Conservation (phyloP, 2,113 vertebrate genomes). For the Oreocharis arfaki region DNA sequence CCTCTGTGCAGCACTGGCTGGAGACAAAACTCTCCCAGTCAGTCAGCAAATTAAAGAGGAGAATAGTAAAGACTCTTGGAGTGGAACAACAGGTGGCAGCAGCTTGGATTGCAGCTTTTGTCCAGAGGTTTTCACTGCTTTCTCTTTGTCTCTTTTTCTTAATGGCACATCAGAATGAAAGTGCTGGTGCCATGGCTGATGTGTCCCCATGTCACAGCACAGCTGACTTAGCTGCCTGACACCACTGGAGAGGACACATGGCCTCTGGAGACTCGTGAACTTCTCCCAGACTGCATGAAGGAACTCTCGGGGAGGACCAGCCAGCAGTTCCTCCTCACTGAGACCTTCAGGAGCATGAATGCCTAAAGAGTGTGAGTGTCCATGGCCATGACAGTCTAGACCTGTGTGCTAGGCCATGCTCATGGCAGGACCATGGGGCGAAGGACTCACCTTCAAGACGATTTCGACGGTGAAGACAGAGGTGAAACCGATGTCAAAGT, state of each 20-base stretch:
- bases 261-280: too few relatives aligned
- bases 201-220: background rate
- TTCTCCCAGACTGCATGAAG: too few relatives aligned
- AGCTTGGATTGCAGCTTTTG: background rate
- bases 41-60: background rate
- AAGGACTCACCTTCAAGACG: conserved; percentile 85
- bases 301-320: background rate
- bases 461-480: conserved; percentile 97
- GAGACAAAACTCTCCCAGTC: background rate
- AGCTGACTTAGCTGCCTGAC: background rate
- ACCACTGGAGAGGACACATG: background rate
- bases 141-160: background rate
- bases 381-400: background rate
- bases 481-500: conserved; percentile 94
- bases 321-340: background rate
- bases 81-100: background rate
- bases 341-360: background rate
- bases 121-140: background rate
- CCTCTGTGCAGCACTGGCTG: background rate
- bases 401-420: background rate
- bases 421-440: accelerated
- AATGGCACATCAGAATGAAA: background rate
- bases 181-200: background rate
- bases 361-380: background rate
- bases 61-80: background rate